phyloP scores from a whole-genome alignment of 2,113 vertebrate species.

The Ophthalmolycus amberensis region DNA sequence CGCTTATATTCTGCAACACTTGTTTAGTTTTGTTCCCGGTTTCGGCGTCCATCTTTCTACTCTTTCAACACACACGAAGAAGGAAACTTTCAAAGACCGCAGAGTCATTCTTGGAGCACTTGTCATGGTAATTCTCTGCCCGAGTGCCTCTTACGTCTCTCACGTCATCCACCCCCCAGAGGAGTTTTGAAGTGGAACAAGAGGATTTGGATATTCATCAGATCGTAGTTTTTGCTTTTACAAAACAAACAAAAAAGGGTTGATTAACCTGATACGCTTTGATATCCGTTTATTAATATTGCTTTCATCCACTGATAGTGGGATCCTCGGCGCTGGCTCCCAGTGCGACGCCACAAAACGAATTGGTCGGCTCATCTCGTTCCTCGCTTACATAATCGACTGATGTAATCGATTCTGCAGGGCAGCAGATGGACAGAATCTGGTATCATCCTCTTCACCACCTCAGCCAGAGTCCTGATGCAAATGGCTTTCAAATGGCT shows the following conservation, averaged over 20 bases:
- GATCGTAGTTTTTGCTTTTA: slow-evolving; percentile 1
- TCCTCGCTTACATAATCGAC: slow-evolving; percentile 46
- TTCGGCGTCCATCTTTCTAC: background rate
- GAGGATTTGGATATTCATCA: slow-evolving; percentile 21
- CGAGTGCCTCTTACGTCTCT: slow-evolving; percentile 4
- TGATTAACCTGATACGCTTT: slow-evolving; percentile 21
- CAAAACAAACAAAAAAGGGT: background rate
- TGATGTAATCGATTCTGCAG: slow-evolving; percentile 58
- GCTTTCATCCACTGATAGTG: slow-evolving; percentile 28
- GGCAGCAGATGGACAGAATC: slow-evolving; percentile 54
- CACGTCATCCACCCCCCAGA: background rate
- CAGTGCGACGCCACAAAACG: slow-evolving; percentile 13
- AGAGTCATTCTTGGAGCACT: background rate
- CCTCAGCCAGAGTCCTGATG: slow-evolving; percentile 36
- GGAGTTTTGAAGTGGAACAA: slow-evolving; percentile 4
- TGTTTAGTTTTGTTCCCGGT: background rate
- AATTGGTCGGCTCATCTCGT: slow-evolving; percentile 50
- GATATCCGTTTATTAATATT: slow-evolving; percentile 17
- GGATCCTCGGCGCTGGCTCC: slow-evolving; percentile 25
- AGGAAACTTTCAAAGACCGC: background rate
- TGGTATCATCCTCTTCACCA: slow-evolving; percentile 27
- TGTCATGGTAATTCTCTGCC: background rate
- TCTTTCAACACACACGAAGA: slow-evolving; percentile 5
- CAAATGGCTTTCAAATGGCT: slow-evolving; percentile 36
- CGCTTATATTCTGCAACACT: background rate